Conservation (phyloP, 1,140 invertebrate genomes). For the Papilio polyxenes region DNA sequence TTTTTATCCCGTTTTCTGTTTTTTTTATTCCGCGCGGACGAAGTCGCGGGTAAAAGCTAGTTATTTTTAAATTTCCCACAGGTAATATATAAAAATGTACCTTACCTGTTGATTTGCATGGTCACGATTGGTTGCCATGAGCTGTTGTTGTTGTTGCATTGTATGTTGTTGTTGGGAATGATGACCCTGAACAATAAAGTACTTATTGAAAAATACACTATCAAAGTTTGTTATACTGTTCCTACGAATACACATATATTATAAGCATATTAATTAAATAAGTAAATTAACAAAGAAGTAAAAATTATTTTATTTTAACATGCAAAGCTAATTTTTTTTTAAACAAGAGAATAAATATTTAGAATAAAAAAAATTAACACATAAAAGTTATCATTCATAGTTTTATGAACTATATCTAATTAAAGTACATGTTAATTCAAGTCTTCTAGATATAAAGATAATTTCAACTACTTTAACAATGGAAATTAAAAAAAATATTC, state of each 20-base stretch:
- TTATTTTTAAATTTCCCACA: background rate
- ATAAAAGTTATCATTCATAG: background rate
- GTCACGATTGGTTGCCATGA: constrained; percentile 66
- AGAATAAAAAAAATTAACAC: background rate
- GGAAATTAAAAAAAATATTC: background rate
- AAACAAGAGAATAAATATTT: background rate
- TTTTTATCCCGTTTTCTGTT: too few species aligned
- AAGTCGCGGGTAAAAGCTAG: too few species aligned
- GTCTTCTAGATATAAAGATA: background rate
- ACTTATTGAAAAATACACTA: constrained; percentile 28
- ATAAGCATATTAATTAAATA: background rate
- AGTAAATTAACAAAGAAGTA: background rate
- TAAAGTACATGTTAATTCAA: background rate
- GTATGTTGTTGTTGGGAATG: constrained; percentile 71
- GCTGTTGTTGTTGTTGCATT: constrained; percentile 75
- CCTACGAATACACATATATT: background rate
- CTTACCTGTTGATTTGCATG: constrained; percentile 74
- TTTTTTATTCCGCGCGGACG: too few species aligned
- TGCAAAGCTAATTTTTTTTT: background rate
- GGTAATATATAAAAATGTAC: constrained; percentile 31
- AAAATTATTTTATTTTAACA: background rate
- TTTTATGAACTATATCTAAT: background rate
- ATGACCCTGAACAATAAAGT: constrained; percentile 60
- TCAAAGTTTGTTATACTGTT: background rate
- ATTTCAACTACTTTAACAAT: background rate